Evolutionary conservation across 2,113 vertebrate genomes (phyloP), one percentile per base, ranked within the genome.

Genomic region (Lepidiolamprologus cunningtoni): DNA sequence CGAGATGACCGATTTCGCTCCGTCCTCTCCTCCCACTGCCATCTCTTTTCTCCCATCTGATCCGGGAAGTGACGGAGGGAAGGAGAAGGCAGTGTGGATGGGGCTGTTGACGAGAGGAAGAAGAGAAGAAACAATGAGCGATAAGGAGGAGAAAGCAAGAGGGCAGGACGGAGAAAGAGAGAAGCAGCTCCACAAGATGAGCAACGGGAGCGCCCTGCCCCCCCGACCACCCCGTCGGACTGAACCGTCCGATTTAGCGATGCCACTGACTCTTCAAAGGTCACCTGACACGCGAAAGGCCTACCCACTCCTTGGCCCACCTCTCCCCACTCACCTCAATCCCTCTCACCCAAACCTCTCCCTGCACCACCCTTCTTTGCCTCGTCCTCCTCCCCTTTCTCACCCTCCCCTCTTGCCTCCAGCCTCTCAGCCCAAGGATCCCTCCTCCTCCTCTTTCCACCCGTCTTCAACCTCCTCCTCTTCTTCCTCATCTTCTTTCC

Each of bases 231-330:
- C 89, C 1, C 89, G 57, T 13, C 84, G 79, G 58, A 3, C 33
- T 4, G 95, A 95, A 17, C 31, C 83, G 0, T 87, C 91, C 4
- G 90, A 95, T n/a, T 82, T 95, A 23, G 57, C 91, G 0, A 81
- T 91, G 73, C 90, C 96, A 28, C 79, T 95, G 85, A 92, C 91
- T 8, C 71, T 89, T 28, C 96, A 94, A 8, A 95, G 91, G 83
- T 89, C 94, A 85, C 90, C 92, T 78, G 96, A 96, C 84, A 90
- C 93, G 9, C 92, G 88, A 14, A 94, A 95, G 76, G 28, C 86
- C 17, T 86, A 89, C 81, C 84, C 90, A 1, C 90, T 94, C 80
- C 86, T 91, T 2, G 87, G 90, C 26, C 92, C 93, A 2, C 91
- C 89, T 35, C 66, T 90, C 35, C 31, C 91, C 11, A 3, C 89